A percentile compares a stretch with the other conserved stretches of the same genome.
phyloP scores from a whole-genome alignment of 2,113 vertebrate species.

The Microtus oregoni region DNA sequence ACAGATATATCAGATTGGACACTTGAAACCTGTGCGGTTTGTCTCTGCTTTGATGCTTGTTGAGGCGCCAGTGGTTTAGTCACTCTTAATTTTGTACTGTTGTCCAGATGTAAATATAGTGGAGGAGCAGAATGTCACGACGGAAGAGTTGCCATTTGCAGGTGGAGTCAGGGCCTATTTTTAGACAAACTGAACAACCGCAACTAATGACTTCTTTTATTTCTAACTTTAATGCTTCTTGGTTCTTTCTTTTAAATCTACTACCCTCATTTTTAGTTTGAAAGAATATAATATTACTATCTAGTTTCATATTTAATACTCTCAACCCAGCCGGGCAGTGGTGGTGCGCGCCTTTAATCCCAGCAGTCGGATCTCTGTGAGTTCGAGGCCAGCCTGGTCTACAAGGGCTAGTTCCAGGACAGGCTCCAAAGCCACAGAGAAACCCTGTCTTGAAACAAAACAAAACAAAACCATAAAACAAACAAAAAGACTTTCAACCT shows the following conservation, averaged over 20 bases:
- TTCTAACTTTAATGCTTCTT: conserved; percentile 51
- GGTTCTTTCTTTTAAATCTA: background rate
- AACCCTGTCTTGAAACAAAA: too few relatives aligned
- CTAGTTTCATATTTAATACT: background rate
- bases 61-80: background rate
- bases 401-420: too few relatives aligned
- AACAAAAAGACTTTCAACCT: background rate
- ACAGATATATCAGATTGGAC: background rate
- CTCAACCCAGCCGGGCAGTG: background rate
- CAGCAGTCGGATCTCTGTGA: too few relatives aligned
- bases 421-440: too few relatives aligned
- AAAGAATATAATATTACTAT: background rate
- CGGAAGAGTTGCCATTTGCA: background rate
- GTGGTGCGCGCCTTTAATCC: too few relatives aligned
- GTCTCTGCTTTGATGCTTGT: background rate
- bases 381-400: too few relatives aligned
- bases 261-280: background rate
- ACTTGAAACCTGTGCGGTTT: background rate
- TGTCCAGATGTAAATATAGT: background rate
- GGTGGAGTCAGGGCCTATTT: background rate
- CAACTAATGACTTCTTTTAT: conserved; percentile 34
- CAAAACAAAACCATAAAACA: too few relatives aligned
- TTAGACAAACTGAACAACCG: background rate
- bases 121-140: background rate
- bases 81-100: background rate